Evolutionary conservation across 2,113 vertebrate genomes (phyloP).

Genomic region (Sander lucioperca): DNA sequence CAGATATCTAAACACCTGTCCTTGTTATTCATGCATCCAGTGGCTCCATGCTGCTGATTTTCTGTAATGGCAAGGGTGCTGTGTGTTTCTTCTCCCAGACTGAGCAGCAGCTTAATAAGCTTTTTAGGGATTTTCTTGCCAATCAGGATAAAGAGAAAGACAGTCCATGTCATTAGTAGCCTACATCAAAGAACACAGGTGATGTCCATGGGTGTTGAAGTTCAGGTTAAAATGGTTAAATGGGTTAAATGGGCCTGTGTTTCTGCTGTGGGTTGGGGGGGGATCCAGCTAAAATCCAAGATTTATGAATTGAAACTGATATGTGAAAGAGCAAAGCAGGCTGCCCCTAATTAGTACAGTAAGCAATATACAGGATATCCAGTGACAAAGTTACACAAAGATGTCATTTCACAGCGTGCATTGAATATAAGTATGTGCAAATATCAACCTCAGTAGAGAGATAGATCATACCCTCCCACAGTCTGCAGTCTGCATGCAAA

Average conservation of each 20-base stretch:
- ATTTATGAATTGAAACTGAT: not conserved
- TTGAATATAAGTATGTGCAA: constrained; percentile 38
- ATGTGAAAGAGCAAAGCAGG: not conserved
- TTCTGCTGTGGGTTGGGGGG: not conserved
- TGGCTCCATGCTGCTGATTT: not conserved
- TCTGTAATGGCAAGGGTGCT: not conserved
- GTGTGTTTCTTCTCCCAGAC: not conserved
- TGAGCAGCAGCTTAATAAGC: not conserved
- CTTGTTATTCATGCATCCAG: constrained; percentile 12
- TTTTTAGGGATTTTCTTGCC: constrained; percentile 18
- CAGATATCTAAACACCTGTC: not conserved
- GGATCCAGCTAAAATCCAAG: not conserved
- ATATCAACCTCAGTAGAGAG: constrained; percentile 12
- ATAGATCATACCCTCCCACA: constrained; percentile 5
- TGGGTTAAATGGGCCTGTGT: not conserved
- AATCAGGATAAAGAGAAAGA: not conserved
- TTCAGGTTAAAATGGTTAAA: not conserved
- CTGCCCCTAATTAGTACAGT: not conserved
- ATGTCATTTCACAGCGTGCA: not conserved
- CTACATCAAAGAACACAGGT: constrained; percentile 1
- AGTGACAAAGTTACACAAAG: not conserved
- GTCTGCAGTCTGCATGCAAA: constrained; percentile 71
- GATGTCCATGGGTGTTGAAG: constrained; percentile 1
- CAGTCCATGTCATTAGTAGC: not conserved
- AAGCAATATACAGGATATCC: not conserved